These are phyloP conservation scores for Xenotilapia caudafasciata DNA, from an alignment of 2,113 vertebrate species.

Conservation along the genomic window DNA sequence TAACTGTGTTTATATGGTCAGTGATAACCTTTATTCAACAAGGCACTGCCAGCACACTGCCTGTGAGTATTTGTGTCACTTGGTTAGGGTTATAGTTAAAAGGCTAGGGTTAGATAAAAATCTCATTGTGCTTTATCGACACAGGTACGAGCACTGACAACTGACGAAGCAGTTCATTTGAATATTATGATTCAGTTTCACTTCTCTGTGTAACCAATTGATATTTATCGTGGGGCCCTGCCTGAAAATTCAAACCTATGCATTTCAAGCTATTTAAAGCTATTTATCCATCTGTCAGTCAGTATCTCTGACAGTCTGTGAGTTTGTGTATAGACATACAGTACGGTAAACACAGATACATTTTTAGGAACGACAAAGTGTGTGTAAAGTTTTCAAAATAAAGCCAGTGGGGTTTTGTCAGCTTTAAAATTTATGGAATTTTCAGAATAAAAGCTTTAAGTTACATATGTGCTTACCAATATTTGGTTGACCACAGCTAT, in stretches of 20 bases:
- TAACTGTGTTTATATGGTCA: background rate
- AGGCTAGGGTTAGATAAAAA: background rate
- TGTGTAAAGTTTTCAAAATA: background rate
- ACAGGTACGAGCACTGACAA: background rate
- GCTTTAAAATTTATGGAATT: background rate
- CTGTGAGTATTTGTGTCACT: background rate
- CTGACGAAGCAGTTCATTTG: background rate
- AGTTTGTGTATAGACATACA: background rate
- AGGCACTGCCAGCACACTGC: background rate
- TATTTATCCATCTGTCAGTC: background rate
- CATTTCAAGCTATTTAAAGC: background rate
- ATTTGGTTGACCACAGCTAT: background rate
- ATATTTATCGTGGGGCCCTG: background rate
- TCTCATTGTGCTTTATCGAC: background rate
- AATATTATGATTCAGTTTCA: background rate
- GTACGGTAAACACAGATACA: background rate
- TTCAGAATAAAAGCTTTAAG: background rate
- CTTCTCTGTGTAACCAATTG: background rate
- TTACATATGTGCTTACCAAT: background rate
- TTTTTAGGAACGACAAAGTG: background rate
- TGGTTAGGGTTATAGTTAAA: background rate
- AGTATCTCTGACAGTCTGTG: background rate
- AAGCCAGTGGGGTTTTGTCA: background rate
- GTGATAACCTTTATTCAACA: background rate
- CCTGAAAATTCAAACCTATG: background rate